Percentiles rank a stretch among this genome's conserved stretches.
Evolutionary conservation across 2,888 invertebrate species (phyloP).

Genomic region (Cephus spinipes): DNA sequence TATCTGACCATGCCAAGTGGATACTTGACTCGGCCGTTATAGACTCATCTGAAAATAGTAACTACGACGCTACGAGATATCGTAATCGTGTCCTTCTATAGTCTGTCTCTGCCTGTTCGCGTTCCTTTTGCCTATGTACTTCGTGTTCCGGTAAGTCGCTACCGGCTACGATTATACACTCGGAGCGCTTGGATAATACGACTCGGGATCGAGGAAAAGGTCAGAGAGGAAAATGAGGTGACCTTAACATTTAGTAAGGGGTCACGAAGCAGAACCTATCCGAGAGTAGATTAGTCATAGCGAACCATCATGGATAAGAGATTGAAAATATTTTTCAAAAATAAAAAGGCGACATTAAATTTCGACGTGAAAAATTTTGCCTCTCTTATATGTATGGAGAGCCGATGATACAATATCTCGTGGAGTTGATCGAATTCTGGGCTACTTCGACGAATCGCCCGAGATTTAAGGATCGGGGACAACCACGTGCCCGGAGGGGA

Average conservation of each 20-base stretch:
- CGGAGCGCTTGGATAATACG: background rate
- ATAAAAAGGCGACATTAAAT: background rate
- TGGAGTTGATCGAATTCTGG: background rate
- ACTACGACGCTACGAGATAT: slow-evolving; percentile 44
- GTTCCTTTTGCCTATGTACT: background rate
- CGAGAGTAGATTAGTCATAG: background rate
- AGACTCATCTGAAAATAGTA: slow-evolving; percentile 51
- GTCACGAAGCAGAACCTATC: background rate
- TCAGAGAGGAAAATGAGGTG: background rate
- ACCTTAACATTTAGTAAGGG: background rate
- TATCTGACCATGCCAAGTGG: slow-evolving; percentile 43
- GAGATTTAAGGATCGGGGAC: background rate
- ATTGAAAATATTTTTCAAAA: background rate
- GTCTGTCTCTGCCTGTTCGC: background rate
- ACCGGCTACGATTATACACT: background rate
- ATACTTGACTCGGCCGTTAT: slow-evolving; percentile 45
- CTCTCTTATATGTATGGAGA: too few relatives aligned
- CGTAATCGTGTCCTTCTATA: slow-evolving; percentile 22
- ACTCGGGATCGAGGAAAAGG: background rate
- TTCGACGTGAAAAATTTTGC: background rate
- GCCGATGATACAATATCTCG: background rate
- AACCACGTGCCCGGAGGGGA: background rate
- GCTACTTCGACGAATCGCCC: background rate
- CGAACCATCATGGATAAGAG: background rate
- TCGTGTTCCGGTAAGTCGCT: background rate